Base-by-base conservation (phyloP, 2,888 invertebrate genomes). In the Cyrtodaria siliqua region DNA sequence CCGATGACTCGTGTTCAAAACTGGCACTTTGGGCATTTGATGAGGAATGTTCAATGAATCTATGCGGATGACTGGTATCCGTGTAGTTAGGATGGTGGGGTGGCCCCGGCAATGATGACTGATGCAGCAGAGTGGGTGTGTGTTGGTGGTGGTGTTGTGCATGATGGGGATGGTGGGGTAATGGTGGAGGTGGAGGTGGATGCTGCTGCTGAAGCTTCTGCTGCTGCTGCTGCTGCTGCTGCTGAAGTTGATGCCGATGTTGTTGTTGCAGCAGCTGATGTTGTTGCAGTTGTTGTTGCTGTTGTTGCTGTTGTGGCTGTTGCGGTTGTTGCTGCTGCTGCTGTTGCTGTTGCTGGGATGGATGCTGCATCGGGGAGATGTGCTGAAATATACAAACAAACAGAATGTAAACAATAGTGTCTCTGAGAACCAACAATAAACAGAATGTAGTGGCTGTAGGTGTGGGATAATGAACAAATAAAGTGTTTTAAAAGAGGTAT, bases 1-100 rank as follows among this genome's bases (percentile, higher is more conserved):
- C 91, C 4, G 89, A 87, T 0, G 89, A 87, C 50, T 89, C 89
- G 16, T 82, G 79, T 56, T 89, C 88, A 47, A 87, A 80, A 72
- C 86, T 77, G 40, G 80, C 82, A 63, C 78, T 81, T 42, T 82
- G 86, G 50, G 79, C 72, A 20, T 83, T 69, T 0, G 78, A 79
- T 12, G 81, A 79, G 33, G 82, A 83, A 52, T 79, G 78, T 16
- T 81, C 74, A 42, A 77, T 66, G 53, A 57, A 70, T 40, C 68
- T 27, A 12, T 71, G 79, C 14, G 79, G 75, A 26, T 64, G 73
- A 27, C 26, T 69, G 23, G 56, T 53, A 16, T 83, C 79, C 55
- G 75, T 61, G 50, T 69, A 76, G 52, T 76, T 69, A 20, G 69
- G 75, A 44, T 66, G 40, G 56, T 79, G 56, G 23, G 68, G 29